phyloP scores from a whole-genome alignment of 2,888 invertebrate genomes.

The Athrips mouffetella region DNA sequence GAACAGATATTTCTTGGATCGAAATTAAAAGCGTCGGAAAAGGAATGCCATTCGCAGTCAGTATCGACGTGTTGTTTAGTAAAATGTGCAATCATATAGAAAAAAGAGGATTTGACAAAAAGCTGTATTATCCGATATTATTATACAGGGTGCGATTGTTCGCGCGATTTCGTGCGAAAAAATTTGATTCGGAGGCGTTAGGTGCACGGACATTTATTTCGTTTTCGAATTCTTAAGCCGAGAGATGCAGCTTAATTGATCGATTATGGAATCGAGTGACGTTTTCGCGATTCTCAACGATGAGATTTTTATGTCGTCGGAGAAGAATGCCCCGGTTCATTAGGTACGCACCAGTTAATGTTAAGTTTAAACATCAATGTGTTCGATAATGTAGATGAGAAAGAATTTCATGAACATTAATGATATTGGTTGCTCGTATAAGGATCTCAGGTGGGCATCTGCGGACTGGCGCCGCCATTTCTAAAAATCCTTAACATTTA shows the following conservation, averaged over 20 bases:
- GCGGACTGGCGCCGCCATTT: too few relatives aligned
- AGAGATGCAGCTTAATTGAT: constrained; percentile 47
- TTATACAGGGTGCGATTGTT: constrained; percentile 52
- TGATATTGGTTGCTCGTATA: too few relatives aligned
- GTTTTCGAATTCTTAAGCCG: constrained; percentile 36
- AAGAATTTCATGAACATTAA: neutral
- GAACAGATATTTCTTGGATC: constrained; percentile 18
- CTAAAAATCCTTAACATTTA: too few relatives aligned
- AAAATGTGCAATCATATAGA: constrained; percentile 71
- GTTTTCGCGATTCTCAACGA: constrained; percentile 27
- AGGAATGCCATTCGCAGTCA: constrained; percentile 47
- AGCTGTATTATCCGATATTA: constrained; percentile 57
- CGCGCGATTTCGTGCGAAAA: constrained; percentile 54
- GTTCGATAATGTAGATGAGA: neutral
- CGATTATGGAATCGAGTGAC: constrained; percentile 45
- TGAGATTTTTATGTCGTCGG: constrained; percentile 37
- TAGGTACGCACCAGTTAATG: constrained; percentile 32
- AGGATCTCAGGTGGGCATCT: too few relatives aligned
- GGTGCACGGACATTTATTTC: constrained; percentile 31
- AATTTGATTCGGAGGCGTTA: constrained; percentile 36
- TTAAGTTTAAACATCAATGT: constrained; percentile 24
- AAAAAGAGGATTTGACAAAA: constrained; percentile 52
- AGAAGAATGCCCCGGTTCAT: constrained; percentile 29
- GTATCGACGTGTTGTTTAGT: constrained; percentile 54
- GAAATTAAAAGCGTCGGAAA: constrained; percentile 32